Percentiles rank a stretch among this genome's conserved stretches.
These are phyloP conservation scores for Cydia splendana DNA, from an alignment of 1,140 invertebrate species.

Conservation along the genomic window DNA sequence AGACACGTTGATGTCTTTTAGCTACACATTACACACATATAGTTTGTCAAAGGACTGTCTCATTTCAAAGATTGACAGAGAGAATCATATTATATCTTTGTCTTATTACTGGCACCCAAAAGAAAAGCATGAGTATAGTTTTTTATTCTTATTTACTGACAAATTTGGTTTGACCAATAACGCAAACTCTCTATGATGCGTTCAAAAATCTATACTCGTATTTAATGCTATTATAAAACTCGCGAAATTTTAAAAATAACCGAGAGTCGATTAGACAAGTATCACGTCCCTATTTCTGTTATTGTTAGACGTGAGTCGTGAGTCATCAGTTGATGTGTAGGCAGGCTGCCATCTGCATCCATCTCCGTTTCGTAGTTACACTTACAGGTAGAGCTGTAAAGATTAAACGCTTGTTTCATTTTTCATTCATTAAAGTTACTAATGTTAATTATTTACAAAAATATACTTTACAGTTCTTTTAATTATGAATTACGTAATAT, in stretches of 20 bases:
- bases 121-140: too few relatives aligned
- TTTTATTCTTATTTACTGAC: too few relatives aligned
- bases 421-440: too few relatives aligned
- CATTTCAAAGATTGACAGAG: too few relatives aligned
- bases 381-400: background rate
- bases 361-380: background rate
- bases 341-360: background rate
- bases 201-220: background rate
- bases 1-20: background rate
- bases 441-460: background rate
- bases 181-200: too few relatives aligned
- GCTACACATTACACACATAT: background rate
- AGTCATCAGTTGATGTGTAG: background rate
- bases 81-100: too few relatives aligned
- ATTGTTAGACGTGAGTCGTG: background rate
- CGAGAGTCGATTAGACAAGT: background rate
- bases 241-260: background rate
- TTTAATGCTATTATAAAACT: too few relatives aligned
- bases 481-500: background rate
- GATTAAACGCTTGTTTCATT: too few relatives aligned
- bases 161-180: too few relatives aligned
- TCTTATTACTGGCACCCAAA: too few relatives aligned
- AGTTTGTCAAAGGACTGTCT: background rate
- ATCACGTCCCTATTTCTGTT: background rate
- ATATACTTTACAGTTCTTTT: background rate